These are phyloP conservation scores for Cheumatopsyche charites DNA, from an alignment of 1,140 invertebrate genomes.

Conservation along the genomic window DNA sequence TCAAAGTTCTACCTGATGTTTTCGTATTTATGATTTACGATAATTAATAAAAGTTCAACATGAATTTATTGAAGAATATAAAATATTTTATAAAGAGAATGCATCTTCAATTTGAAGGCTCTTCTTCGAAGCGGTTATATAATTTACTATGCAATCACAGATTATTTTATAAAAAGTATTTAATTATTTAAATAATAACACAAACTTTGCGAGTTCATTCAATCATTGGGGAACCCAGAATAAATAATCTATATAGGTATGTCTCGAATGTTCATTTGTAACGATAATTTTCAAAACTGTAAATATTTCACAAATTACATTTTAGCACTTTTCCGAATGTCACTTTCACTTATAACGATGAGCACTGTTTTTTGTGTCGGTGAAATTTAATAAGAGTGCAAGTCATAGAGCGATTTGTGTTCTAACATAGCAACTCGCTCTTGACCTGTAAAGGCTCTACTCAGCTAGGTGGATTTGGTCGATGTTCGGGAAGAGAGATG, in stretches of 20 bases:
- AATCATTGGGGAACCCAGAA: slow-evolving; percentile 6
- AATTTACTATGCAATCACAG: slow-evolving; percentile 34
- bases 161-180: slow-evolving; percentile 24
- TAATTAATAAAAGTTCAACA: too few species aligned
- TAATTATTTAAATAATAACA: background rate
- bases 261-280: background rate
- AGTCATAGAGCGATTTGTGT: slow-evolving; percentile 19
- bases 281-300: too few species aligned
- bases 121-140: slow-evolving; percentile 9
- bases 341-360: slow-evolving; percentile 3
- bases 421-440: slow-evolving; percentile 61
- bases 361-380: background rate
- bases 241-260: background rate
- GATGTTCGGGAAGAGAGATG: slow-evolving; percentile 54
- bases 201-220: slow-evolving; percentile 12
- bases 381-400: background rate
- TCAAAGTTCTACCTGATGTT: too few species aligned
- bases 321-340: background rate
- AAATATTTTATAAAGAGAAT: slow-evolving; percentile 4
- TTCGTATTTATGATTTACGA: too few species aligned
- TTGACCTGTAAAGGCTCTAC: slow-evolving; percentile 58
- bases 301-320: too few species aligned
- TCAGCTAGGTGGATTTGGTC: slow-evolving; percentile 61
- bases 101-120: slow-evolving; percentile 16
- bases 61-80: slow-evolving; percentile 3